Base-by-base conservation (phyloP, 2,888 invertebrate genomes). In the Oscheius sp. region DNA sequence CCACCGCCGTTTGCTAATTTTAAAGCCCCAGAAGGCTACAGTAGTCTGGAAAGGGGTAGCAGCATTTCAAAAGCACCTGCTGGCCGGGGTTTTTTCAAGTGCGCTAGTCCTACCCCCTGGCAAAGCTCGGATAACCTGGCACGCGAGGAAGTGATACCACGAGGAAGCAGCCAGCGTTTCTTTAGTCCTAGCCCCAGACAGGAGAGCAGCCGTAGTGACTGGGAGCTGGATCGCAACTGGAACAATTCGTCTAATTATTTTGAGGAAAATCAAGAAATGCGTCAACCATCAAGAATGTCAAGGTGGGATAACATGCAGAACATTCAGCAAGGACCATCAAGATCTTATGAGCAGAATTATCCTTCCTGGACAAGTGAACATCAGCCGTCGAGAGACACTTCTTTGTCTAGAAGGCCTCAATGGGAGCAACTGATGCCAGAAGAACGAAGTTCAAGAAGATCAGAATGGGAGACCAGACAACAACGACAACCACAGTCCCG, bases 31-130 rank as follows among this genome's bases (percentile, higher is more conserved):
- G 61, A 61, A 2, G 9, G 29, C 9, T 66, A 52, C 21, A 66
- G 49, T 27, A 66, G 66, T 21, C 27, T 66, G 6, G 66, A 52
- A 27, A 49, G 66, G 16, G 21, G 23, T 6, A 18, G 49, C 16
- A 18, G 18, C n/a, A 49, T n/a, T 18, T 9, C 5, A 13, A 55
- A 13, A 21, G 55, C 25, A 13, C 55, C 55, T 55, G 55, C 55
- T 55, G 55, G 55, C 13, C 55, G 55, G 55, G 21, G 18, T 52
- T 66, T 66, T 49, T 66, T 66, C 29, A 66, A 66, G 35, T 66
- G 66, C 35, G 66, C 66, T 49, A 52, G 52, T 52, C 66, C 66
- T 13, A 66, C 52, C 2, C 66, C 66, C 1, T 66, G 66, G 66
- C 66, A 52, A 27, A 66, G 66, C 52, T 49, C 52, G 27, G 66